Conservation (phyloP, 2,888 invertebrate genomes). For the Hirtodrosophila histrioides region DNA sequence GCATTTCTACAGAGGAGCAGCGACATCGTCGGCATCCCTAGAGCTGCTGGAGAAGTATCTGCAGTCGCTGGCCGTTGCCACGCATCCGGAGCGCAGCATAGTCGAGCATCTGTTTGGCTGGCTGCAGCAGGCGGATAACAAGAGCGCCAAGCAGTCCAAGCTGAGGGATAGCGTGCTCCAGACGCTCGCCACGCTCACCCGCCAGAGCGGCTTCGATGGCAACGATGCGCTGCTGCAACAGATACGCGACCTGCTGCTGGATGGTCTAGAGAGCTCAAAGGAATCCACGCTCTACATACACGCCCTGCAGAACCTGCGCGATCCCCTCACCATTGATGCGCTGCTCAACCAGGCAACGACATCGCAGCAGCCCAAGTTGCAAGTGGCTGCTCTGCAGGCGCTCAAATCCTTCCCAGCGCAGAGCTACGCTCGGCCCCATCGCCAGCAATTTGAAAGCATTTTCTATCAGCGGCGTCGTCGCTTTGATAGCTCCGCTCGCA, state of each 20-base stretch:
- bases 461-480: constrained; percentile 87
- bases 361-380: constrained; percentile 85
- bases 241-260: constrained; percentile 81
- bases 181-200: constrained; percentile 87
- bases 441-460: constrained; percentile 85
- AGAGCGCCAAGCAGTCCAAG: constrained; percentile 86
- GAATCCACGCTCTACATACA: constrained; percentile 86
- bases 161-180: constrained; percentile 88
- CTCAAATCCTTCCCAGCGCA: constrained; percentile 85
- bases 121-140: constrained; percentile 83
- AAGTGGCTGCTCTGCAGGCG: constrained; percentile 89
- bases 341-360: constrained; percentile 85
- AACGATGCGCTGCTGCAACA: constrained; percentile 63
- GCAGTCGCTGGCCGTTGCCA: constrained; percentile 89
- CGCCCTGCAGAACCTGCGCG: constrained; percentile 89
- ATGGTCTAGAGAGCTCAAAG: constrained; percentile 76
- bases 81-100: constrained; percentile 87
- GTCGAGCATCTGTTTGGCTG: constrained; percentile 81
- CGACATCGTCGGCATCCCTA: constrained; percentile 82
- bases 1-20: constrained; percentile 85
- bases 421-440: constrained; percentile 83
- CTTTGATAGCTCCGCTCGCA: constrained; percentile 89
- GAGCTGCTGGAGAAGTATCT: constrained; percentile 89
- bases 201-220: constrained; percentile 83
- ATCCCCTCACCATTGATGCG: constrained; percentile 86